phyloP scores from a whole-genome alignment of 2,888 invertebrate species.

The Antheraea assamensis region DNA sequence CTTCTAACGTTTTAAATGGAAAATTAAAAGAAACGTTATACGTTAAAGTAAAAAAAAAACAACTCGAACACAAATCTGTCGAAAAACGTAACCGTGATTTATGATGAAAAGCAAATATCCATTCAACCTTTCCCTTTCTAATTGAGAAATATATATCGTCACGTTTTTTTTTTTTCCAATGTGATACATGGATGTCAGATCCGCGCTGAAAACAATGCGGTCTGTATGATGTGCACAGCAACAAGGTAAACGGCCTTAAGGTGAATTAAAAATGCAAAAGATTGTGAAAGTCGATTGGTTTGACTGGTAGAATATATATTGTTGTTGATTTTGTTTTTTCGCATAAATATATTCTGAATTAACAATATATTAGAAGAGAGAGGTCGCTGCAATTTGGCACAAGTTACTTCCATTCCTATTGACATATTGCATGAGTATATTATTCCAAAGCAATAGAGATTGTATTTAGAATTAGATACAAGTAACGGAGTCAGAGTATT shows the following conservation, averaged over 20 bases:
- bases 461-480: no score
- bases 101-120: constrained; percentile 49
- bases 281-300: not conserved
- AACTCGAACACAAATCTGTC: constrained; percentile 24
- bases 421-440: no score
- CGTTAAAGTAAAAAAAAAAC: not conserved
- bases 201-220: constrained; percentile 25
- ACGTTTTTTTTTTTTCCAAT: constrained; percentile 52
- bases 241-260: constrained; percentile 32
- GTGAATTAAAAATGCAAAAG: not conserved
- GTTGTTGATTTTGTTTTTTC: no score
- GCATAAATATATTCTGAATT: no score
- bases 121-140: constrained; percentile 49
- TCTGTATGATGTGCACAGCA: constrained; percentile 20
- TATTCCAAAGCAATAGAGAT: no score
- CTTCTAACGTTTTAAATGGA: not conserved
- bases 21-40: not conserved
- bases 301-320: no score
- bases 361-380: no score
- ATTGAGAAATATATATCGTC: constrained; percentile 71
- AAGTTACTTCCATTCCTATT: no score
- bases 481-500: no score
- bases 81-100: constrained; percentile 15
- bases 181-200: constrained; percentile 38
- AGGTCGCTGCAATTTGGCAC: no score